These are phyloP conservation scores for Scaptomyza parva DNA, from an alignment of 2,888 invertebrate species.

Conservation along the genomic window DNA sequence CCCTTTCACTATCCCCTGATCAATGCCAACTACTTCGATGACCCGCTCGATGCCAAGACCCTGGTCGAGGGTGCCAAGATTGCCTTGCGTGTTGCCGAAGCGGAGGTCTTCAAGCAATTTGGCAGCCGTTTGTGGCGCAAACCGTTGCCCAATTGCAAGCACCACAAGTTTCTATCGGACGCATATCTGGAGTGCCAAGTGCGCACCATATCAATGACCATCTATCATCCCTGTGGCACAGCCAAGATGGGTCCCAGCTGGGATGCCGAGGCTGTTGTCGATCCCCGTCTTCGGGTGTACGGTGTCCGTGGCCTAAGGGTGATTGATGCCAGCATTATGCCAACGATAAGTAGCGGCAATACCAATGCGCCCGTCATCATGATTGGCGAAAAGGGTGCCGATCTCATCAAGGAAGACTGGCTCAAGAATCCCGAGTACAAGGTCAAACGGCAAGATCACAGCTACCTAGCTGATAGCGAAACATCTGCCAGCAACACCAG, in stretches of 20 bases:
- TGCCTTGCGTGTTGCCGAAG: constrained; percentile 89
- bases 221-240: constrained; percentile 95
- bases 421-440: constrained; percentile 84
- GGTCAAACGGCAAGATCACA: constrained; percentile 55
- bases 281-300: constrained; percentile 91
- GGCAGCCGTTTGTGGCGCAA: constrained; percentile 91
- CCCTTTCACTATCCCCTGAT: constrained; percentile 95
- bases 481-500: constrained; percentile 50
- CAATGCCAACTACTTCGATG: constrained; percentile 96
- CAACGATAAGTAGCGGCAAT: constrained; percentile 88
- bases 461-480: constrained; percentile 33
- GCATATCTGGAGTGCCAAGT: constrained; percentile 95
- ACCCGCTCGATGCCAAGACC: constrained; percentile 91
- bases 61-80: constrained; percentile 94
- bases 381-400: constrained; percentile 95
- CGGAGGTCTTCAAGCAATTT: constrained; percentile 92
- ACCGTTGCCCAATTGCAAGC: constrained; percentile 92
- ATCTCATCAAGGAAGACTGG: constrained; percentile 94
- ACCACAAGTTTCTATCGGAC: constrained; percentile 90
- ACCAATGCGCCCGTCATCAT: constrained; percentile 96
- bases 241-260: constrained; percentile 94
- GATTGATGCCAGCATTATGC: constrained; percentile 60
- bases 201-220: constrained; percentile 94
- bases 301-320: constrained; percentile 89
- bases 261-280: constrained; percentile 93